phyloP scores from a whole-genome alignment of 2,113 vertebrate genomes.

The Ictidomys tridecemlineatus region DNA sequence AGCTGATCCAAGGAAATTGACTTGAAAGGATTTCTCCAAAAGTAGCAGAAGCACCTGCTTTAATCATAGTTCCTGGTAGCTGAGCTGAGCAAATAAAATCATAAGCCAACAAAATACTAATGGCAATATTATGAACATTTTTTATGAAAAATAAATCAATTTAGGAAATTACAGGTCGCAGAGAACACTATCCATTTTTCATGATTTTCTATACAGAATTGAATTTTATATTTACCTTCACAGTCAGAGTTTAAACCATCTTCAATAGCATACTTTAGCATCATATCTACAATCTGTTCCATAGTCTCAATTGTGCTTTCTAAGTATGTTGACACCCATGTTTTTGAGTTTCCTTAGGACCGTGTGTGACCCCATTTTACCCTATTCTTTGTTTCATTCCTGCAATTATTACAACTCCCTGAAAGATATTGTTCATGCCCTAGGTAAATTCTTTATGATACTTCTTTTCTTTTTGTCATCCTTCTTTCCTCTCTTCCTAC shows the following conservation, averaged over 20 bases:
- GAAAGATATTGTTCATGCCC: background rate
- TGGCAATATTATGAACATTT: background rate
- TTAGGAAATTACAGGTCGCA: constrained; percentile 28
- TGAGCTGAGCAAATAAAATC: background rate
- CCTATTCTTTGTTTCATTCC: accelerated
- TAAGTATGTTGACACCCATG: background rate
- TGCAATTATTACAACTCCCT: background rate
- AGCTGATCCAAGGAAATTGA: constrained; percentile 70
- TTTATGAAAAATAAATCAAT: constrained; percentile 21
- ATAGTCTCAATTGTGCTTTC: background rate
- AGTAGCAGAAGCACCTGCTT: background rate
- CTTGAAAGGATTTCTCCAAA: constrained; percentile 32
- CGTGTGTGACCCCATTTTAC: background rate
- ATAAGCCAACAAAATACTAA: background rate
- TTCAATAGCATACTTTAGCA: background rate
- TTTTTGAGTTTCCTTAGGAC: background rate
- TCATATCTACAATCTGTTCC: background rate
- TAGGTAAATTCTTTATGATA: background rate
- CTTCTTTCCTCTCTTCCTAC: background rate
- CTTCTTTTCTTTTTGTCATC: background rate
- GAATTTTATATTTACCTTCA: constrained; percentile 31
- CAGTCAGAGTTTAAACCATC: background rate
- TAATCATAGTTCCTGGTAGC: constrained; percentile 16
- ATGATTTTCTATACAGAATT: constrained; percentile 30
- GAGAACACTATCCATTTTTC: background rate